Percentiles rank a stretch among this genome's conserved stretches.
Conservation (phyloP, 1,140 invertebrate genomes). For the Rhagoletis pomonella region DNA sequence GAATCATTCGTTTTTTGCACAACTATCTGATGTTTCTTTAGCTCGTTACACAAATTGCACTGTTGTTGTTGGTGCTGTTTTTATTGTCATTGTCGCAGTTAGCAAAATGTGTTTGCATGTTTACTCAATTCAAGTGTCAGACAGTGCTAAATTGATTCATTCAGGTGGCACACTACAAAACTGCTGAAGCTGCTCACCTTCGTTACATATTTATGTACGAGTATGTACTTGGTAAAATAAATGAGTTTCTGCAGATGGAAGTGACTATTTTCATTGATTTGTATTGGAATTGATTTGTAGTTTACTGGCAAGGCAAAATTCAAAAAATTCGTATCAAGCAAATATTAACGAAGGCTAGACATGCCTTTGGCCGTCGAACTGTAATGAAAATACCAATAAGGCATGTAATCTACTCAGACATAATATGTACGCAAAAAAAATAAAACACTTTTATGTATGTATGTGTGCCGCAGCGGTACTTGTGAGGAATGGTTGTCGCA, state of each 20-base stretch:
- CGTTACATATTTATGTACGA: too few relatives aligned
- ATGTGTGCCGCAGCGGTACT: too few relatives aligned
- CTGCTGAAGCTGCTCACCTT: not conserved
- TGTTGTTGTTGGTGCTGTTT: not conserved
- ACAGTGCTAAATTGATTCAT: constrained; percentile 6
- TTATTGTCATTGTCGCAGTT: not conserved
- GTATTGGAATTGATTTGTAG: not conserved
- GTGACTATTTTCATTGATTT: not conserved
- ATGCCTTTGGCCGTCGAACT: not conserved
- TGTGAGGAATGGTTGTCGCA: too few relatives aligned
- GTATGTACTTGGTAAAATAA: not conserved
- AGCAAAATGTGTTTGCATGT: constrained; percentile 22
- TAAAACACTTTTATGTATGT: too few relatives aligned
- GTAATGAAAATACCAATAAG: not conserved
- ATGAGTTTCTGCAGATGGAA: not conserved
- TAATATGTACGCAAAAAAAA: too few relatives aligned
- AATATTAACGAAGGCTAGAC: too few relatives aligned
- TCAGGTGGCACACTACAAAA: not conserved
- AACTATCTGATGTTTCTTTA: not conserved
- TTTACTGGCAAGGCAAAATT: too few relatives aligned
- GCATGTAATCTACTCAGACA: too few relatives aligned
- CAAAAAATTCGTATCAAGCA: too few relatives aligned
- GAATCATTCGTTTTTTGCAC: not conserved
- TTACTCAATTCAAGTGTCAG: constrained; percentile 21
- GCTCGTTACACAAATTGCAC: not conserved